Evolutionary conservation across 2,113 vertebrate genomes (phyloP).

Genomic region (Urocolius indicus): DNA sequence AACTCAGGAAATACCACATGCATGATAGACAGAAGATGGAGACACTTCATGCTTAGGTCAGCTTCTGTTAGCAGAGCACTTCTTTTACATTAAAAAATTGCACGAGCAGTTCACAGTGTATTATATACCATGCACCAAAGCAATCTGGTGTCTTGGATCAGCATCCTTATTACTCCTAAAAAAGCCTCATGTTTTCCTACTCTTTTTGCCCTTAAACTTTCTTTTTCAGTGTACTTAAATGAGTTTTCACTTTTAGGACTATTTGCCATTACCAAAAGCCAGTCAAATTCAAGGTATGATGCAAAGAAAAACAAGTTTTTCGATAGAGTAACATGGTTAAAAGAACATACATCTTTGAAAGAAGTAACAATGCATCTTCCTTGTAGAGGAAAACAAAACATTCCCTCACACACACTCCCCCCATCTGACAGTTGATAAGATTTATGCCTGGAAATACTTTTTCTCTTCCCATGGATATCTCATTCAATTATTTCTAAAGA

Average conservation of each 20-base stretch:
- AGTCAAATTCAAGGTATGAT: not conserved
- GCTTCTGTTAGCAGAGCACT: not conserved
- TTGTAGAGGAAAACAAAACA: not conserved
- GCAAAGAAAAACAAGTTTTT: not conserved
- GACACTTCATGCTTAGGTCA: not conserved
- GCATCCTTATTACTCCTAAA: not conserved
- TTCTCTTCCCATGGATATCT: not conserved
- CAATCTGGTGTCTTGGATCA: not conserved
- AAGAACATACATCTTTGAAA: not conserved
- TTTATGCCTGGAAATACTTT: slow-evolving; percentile 1
- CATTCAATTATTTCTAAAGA: not conserved
- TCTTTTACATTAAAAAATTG: not conserved
- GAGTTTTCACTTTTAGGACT: not conserved
- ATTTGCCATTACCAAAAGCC: not conserved
- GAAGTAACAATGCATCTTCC: not conserved
- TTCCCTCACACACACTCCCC: not conserved
- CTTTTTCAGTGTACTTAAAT: not conserved
- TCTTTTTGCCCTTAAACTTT: not conserved
- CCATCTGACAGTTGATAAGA: not conserved
- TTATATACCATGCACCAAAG: too few relatives aligned
- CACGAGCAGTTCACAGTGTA: not conserved
- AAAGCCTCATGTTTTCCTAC: not conserved
- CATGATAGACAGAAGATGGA: not conserved
- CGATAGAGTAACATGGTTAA: not conserved
- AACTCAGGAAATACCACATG: not conserved